Percentiles rank a stretch among this genome's conserved stretches.
These are phyloP conservation scores for Leistus spinibarbis DNA, from an alignment of 2,888 invertebrate species.

Conservation along the genomic window DNA sequence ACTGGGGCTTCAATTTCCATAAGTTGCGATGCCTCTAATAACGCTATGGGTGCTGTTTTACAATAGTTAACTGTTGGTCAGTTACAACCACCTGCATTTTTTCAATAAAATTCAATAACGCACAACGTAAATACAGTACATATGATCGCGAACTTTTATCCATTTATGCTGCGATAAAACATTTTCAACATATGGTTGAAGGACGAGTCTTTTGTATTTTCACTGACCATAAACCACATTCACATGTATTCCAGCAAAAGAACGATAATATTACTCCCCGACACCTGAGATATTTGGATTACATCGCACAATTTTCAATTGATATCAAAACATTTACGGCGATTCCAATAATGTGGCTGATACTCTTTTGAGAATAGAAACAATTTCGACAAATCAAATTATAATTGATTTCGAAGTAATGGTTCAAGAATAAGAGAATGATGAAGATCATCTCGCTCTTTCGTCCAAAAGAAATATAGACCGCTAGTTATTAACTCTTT, in stretches of 20 bases:
- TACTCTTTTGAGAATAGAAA: too few relatives aligned
- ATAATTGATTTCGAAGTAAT: too few relatives aligned
- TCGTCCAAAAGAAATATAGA: too few relatives aligned
- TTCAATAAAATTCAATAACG: conserved; percentile 47
- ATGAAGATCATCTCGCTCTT: too few relatives aligned
- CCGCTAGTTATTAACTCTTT: too few relatives aligned
- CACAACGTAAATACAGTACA: conserved; percentile 52
- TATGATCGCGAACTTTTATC: conserved; percentile 54
- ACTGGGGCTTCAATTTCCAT: conserved; percentile 39
- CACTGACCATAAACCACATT: conserved; percentile 52
- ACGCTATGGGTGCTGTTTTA: conserved; percentile 50
- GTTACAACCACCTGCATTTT: conserved; percentile 51
- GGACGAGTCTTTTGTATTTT: conserved; percentile 48
- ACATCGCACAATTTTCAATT: too few relatives aligned
- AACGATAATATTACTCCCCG: conserved; percentile 50
- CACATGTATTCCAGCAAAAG: conserved; percentile 48
- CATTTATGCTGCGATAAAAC: conserved; percentile 50
- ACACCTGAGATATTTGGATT: too few relatives aligned
- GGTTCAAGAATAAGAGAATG: too few relatives aligned
- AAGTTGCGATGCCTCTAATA: conserved; percentile 42
- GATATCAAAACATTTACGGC: too few relatives aligned
- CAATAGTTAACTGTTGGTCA: conserved; percentile 46
- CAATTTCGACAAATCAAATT: too few relatives aligned
- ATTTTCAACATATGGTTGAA: conserved; percentile 53
- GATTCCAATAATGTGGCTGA: not conserved